Conservation (phyloP, 2,113 vertebrate species). For the Callopanchax toddi region DNA sequence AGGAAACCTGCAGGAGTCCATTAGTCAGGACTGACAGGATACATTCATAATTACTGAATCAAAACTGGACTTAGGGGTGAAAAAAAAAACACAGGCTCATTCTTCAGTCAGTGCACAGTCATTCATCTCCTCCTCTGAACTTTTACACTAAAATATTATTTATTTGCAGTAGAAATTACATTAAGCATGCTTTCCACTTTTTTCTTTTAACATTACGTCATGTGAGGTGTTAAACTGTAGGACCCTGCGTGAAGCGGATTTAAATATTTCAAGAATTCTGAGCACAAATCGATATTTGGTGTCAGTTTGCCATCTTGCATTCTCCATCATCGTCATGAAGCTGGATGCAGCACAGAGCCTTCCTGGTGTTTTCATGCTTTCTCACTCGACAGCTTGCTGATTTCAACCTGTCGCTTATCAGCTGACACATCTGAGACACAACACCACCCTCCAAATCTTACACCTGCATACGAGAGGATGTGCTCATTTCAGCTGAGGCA, state of each 20-base stretch:
- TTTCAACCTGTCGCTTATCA: constrained; percentile 60
- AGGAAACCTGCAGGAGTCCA: constrained; percentile 39
- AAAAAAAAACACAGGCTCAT: constrained; percentile 18
- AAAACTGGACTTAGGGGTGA: constrained; percentile 18
- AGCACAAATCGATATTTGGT: background rate
- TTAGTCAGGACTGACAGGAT: constrained; percentile 60
- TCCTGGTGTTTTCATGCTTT: constrained; percentile 24
- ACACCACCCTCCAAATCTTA: constrained; percentile 32
- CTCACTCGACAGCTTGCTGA: constrained; percentile 51
- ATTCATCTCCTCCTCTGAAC: constrained; percentile 28
- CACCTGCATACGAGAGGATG: constrained; percentile 41
- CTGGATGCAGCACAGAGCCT: background rate
- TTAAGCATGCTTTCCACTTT: too few relatives aligned
- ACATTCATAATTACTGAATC: constrained; percentile 61
- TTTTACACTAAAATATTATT: too few relatives aligned
- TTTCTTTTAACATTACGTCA: background rate
- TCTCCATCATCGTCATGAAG: background rate
- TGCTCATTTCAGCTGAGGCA: constrained; percentile 2
- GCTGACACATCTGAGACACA: constrained; percentile 28
- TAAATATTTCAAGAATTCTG: background rate
- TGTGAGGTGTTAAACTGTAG: background rate
- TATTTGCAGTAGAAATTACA: too few relatives aligned
- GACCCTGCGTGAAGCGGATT: background rate
- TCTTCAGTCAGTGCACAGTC: constrained; percentile 27
- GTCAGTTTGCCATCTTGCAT: background rate